Conservation (phyloP, 2,888 invertebrate genomes). For the Dexiosoma caninum region DNA sequence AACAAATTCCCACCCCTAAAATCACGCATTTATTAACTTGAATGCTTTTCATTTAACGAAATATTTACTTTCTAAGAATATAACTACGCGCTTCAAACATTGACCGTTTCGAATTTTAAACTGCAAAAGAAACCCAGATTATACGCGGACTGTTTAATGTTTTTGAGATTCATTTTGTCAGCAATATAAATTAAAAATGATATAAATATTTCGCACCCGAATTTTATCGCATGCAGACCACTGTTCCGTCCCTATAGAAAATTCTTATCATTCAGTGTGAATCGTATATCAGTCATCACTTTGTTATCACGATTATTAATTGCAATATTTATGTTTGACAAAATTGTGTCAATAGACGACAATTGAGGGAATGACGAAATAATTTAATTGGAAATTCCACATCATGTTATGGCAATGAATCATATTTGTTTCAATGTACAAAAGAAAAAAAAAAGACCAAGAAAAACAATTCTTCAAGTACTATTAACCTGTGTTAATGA, state of each 20-base stretch:
- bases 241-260: not conserved
- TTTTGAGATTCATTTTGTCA: too few relatives aligned
- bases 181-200: too few relatives aligned
- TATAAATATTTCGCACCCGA: not conserved
- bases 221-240: not conserved
- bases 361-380: not conserved
- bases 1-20: too few relatives aligned
- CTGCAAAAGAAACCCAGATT: too few relatives aligned
- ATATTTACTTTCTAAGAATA: too few relatives aligned
- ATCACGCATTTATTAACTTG: too few relatives aligned
- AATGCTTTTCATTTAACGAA: too few relatives aligned
- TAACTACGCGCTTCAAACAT: too few relatives aligned
- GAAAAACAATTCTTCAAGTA: constrained; percentile 6
- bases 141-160: too few relatives aligned
- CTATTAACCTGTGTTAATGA: not conserved
- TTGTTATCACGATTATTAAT: constrained; percentile 31
- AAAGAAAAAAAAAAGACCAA: too few relatives aligned
- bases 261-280: constrained; percentile 8
- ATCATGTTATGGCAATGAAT: constrained; percentile 9
- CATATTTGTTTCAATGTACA: constrained; percentile 18
- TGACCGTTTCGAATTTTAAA: too few relatives aligned
- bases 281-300: not conserved
- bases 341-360: constrained; percentile 10
- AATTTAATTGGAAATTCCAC: constrained; percentile 12
- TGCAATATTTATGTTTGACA: constrained; percentile 8